These are phyloP conservation scores for Aphelinus certus DNA, from an alignment of 1,140 invertebrate genomes.

Conservation along the genomic window DNA sequence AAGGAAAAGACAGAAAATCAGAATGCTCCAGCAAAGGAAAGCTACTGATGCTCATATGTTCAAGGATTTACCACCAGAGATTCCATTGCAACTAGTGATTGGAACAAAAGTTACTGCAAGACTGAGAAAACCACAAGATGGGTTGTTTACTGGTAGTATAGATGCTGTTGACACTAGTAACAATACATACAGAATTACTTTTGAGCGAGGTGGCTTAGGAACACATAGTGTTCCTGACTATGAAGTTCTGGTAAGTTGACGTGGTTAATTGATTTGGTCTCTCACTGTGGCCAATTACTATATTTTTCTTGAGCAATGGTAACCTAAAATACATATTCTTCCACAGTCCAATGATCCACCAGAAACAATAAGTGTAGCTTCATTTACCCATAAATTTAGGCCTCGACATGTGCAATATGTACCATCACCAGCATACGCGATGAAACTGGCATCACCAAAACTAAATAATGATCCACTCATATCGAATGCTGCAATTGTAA, in stretches of 20 bases:
- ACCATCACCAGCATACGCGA: slow-evolving; percentile 67
- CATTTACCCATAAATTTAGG: slow-evolving; percentile 84
- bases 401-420: slow-evolving; percentile 72
- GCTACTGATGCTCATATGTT: slow-evolving; percentile 78
- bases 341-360: slow-evolving; percentile 84
- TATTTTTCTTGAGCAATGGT: slow-evolving; percentile 16
- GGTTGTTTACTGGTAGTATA: slow-evolving; percentile 94
- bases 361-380: slow-evolving; percentile 89
- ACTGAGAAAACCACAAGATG: slow-evolving; percentile 93
- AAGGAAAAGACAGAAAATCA: slow-evolving; percentile 89
- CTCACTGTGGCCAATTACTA: not conserved
- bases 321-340: slow-evolving; percentile 30
- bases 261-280: slow-evolving; percentile 2
- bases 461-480: slow-evolving; percentile 69
- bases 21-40: slow-evolving; percentile 94
- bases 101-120: slow-evolving; percentile 96
- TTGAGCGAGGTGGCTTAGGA: slow-evolving; percentile 91
- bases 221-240: slow-evolving; percentile 97
- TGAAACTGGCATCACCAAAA: slow-evolving; percentile 64
- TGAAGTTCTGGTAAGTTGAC: slow-evolving; percentile 81
- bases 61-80: slow-evolving; percentile 95
- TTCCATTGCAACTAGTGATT: slow-evolving; percentile 94
- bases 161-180: slow-evolving; percentile 98
- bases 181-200: slow-evolving; percentile 97
- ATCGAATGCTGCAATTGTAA: slow-evolving; percentile 64